Percentiles rank a stretch among this genome's conserved stretches.
Conservation (phyloP, 2,113 vertebrate genomes). For the Piaya cayana region DNA sequence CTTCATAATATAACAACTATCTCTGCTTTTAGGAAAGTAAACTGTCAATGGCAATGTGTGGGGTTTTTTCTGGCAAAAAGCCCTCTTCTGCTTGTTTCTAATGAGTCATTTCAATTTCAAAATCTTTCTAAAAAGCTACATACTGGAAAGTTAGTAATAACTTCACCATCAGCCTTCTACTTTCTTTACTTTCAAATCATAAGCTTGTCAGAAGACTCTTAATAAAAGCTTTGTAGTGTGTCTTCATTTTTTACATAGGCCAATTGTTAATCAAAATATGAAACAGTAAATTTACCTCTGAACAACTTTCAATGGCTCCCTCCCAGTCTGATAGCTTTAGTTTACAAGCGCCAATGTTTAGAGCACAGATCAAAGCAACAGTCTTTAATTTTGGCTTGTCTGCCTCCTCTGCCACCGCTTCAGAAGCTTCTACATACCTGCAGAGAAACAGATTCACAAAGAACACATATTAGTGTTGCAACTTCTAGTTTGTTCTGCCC, state of each 20-base stretch:
- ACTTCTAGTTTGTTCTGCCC: not conserved
- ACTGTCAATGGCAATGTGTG: not conserved
- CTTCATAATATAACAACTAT: not conserved
- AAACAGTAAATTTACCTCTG: constrained; percentile 79
- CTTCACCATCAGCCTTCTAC: not conserved
- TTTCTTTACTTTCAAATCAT: not conserved
- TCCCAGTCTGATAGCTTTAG: constrained; percentile 91
- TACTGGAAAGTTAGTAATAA: not conserved
- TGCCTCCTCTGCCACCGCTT: constrained; percentile 74
- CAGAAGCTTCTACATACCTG: constrained; percentile 88
- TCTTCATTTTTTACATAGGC: not conserved
- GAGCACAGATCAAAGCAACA: constrained; percentile 85
- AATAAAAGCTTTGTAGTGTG: not conserved
- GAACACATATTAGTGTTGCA: not conserved
- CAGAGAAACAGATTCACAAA: not conserved
- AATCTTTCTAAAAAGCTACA: not conserved
- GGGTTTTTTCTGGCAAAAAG: not conserved
- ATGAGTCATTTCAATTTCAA: not conserved
- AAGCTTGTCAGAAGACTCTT: not conserved
- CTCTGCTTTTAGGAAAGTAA: not conserved
- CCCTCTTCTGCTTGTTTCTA: not conserved
- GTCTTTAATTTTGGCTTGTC: constrained; percentile 82
- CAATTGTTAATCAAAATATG: not conserved
- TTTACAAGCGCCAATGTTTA: constrained; percentile 92
- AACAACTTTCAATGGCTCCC: constrained; percentile 88